These are phyloP conservation scores for Bathynomus jamesi DNA, from an alignment of 1,140 invertebrate genomes.

Conservation along the genomic window DNA sequence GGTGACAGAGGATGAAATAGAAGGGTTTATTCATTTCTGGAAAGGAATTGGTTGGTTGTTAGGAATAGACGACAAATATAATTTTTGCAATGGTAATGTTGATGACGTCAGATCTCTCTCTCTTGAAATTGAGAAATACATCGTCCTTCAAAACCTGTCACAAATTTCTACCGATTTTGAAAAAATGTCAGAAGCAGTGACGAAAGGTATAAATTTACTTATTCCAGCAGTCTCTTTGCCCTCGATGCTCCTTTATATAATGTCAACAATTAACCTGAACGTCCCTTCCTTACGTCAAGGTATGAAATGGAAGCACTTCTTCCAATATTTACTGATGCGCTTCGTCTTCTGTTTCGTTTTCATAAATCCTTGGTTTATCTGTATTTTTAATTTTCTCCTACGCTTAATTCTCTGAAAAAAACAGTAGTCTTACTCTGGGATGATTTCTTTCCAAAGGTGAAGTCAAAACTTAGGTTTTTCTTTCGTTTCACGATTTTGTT, in stretches of 20 bases:
- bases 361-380: background rate
- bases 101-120: conserved; percentile 5
- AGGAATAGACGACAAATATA: conserved; percentile 44
- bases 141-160: conserved; percentile 6
- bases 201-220: background rate
- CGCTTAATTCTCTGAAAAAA: too few species aligned
- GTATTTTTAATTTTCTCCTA: background rate
- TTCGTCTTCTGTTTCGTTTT: background rate
- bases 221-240: background rate
- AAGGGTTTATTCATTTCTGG: conserved; percentile 46
- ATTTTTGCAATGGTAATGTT: conserved; percentile 36
- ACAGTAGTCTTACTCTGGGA: too few species aligned
- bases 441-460: too few species aligned
- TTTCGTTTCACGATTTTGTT: too few species aligned
- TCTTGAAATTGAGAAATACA: conserved; percentile 13
- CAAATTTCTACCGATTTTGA: background rate
- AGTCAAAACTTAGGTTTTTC: too few species aligned
- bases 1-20: conserved; percentile 39
- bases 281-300: background rate
- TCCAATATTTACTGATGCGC: background rate
- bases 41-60: conserved; percentile 42
- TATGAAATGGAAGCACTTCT: background rate
- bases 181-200: background rate
- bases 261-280: background rate
- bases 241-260: background rate